These are phyloP conservation scores for Hemistola chrysoprasaria DNA, from an alignment of 2,888 invertebrate species.

Conservation along the genomic window DNA sequence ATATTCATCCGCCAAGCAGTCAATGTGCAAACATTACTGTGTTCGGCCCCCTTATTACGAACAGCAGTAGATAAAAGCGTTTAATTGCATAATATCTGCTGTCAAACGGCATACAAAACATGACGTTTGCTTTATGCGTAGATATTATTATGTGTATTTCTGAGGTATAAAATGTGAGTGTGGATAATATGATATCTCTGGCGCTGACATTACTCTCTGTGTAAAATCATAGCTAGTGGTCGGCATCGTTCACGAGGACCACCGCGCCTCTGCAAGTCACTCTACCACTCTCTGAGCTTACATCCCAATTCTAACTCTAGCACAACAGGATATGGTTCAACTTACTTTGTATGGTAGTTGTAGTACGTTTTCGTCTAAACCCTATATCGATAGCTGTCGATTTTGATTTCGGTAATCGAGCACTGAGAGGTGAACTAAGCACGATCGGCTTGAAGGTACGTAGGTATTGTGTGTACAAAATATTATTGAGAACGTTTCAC, in stretches of 20 bases:
- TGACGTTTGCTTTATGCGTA: too few relatives aligned
- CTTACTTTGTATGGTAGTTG: constrained; percentile 17
- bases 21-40: too few relatives aligned
- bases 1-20: too few relatives aligned
- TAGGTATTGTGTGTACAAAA: constrained; percentile 18
- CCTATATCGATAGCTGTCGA: constrained; percentile 65
- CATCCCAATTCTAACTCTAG: constrained; percentile 29
- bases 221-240: constrained; percentile 48
- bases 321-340: neutral
- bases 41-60: too few relatives aligned
- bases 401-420: constrained; percentile 64
- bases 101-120: too few relatives aligned
- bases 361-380: constrained; percentile 49
- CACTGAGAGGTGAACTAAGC: constrained; percentile 28
- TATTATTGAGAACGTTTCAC: constrained; percentile 14
- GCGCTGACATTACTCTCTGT: constrained; percentile 20
- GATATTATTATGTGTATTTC: too few relatives aligned
- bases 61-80: too few relatives aligned
- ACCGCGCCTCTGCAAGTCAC: constrained; percentile 74
- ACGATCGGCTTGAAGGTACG: constrained; percentile 14
- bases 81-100: too few relatives aligned
- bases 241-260: constrained; percentile 64
- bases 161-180: constrained; percentile 4
- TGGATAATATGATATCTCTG: neutral
- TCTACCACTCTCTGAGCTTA: constrained; percentile 27